phyloP scores from a whole-genome alignment of 2,888 invertebrate genomes.

The Gastrophysa polygoni region DNA sequence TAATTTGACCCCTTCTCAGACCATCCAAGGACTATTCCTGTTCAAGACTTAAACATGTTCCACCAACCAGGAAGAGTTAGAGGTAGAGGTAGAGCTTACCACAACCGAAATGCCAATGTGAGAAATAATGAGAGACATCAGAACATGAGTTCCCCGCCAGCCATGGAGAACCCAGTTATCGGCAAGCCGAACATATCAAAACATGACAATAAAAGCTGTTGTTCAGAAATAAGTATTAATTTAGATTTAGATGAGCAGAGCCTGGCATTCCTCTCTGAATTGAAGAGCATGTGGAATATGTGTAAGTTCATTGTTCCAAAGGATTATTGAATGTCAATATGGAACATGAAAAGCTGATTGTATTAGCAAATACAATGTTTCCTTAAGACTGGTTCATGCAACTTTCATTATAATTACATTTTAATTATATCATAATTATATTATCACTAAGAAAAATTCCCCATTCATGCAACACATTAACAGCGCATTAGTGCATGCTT shows the following conservation, averaged over 20 bases:
- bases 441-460: no score
- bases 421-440: no score
- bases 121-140: constrained; percentile 21
- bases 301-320: no score
- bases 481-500: no score
- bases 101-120: constrained; percentile 20
- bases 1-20: neutral
- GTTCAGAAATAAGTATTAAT: constrained; percentile 55
- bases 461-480: no score
- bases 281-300: constrained; percentile 53
- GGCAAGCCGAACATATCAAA: constrained; percentile 42
- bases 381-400: no score
- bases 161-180: constrained; percentile 21
- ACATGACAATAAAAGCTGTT: constrained; percentile 48
- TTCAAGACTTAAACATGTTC: constrained; percentile 34
- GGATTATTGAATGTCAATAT: no score
- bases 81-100: constrained; percentile 39
- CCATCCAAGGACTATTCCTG: neutral
- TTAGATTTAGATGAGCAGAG: constrained; percentile 58
- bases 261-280: constrained; percentile 57
- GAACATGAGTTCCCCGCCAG: constrained; percentile 13
- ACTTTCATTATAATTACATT: no score
- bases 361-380: no score
- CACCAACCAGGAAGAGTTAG: constrained; percentile 37
- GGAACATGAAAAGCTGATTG: no score